Base-by-base conservation (phyloP, 2,113 vertebrate genomes). In the Triplophysa siluroides region DNA sequence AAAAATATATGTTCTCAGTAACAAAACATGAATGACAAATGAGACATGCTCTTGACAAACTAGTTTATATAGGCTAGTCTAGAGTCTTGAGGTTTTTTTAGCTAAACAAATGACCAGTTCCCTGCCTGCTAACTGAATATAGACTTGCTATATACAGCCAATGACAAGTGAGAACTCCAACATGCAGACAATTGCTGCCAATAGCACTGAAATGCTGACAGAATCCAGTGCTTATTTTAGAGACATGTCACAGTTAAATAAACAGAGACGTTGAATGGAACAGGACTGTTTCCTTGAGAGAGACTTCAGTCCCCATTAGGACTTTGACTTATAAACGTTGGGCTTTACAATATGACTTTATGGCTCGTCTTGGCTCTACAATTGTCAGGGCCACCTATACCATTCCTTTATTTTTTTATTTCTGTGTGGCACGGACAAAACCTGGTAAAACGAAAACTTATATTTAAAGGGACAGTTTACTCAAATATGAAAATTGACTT, bases 221-320 rank as follows among this genome's bases (percentile, higher is more conserved):
- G 29, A 60, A 47, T 76, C 23, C 58, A 62, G 62, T 61, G 74
- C 71, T 77, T 80, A 18, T 41, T 76, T 70, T 64, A 45, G 26
- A 58, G 10, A 38, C 33, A 45, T 7, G 71, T 76, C 67, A 54
- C 26, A 26, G 29, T 24, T 63, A 38, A 84, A 52, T 78, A 84
- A 74, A 81, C 68, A 78, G 41, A 8, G 8, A 18, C 56, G 78
- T 75, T 47, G 78, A 78, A 84, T 45, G 19, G 56, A 68, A 45
- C 69, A 70, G 56, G 69, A 78, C n/a, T 74, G 63, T 47, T 41
- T 29, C 19, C 43, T 45, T 45, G 58, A 70, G 26, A 60, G 29
- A 26, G 45, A 6, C 74, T 62, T 7, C 9, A 66, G 58, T 81
- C 56, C 33, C 45, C 63, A 69, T 78, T 75, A 75, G 7, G 33